Percentiles rank a stretch among this genome's conserved stretches.
Conservation (phyloP, 92 coral and sea anemone genomes). For the Plumapathes pennacea region DNA sequence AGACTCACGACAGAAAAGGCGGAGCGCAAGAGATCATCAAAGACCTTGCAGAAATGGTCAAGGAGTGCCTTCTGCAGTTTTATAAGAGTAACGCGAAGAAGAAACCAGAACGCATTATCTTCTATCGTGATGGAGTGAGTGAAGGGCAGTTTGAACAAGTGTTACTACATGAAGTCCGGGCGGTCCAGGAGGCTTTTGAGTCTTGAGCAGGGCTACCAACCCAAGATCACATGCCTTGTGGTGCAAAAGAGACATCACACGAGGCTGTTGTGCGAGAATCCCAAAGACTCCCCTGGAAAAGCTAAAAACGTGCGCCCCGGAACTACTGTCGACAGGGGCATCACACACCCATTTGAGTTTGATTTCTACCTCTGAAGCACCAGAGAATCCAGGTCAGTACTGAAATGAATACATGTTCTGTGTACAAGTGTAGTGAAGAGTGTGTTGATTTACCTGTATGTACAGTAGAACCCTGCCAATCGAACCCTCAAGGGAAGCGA, state of each 20-base stretch:
- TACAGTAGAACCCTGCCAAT: too few relatives aligned
- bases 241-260: conserved; percentile 97
- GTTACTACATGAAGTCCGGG: conserved; percentile 79
- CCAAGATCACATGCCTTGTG: conserved; percentile 81
- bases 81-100: conserved; percentile 4
- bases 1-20: conserved; percentile 54
- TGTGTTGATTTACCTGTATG: too few relatives aligned
- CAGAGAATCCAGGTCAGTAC: conserved; percentile 85
- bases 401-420: too few relatives aligned
- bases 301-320: conserved; percentile 86
- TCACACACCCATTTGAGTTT: conserved; percentile 91
- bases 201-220: conserved; percentile 79
- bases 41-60: conserved; percentile 69
- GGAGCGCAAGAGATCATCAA: conserved; percentile 79
- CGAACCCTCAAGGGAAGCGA: too few relatives aligned
- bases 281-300: conserved; percentile 65
- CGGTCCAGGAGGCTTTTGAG: conserved; percentile 86
- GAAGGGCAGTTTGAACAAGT: conserved; percentile 97
- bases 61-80: conserved; percentile 52
- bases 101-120: conserved; percentile 57
- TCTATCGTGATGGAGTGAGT: conserved; percentile 78
- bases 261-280: conserved; percentile 66
- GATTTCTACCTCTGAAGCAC: conserved; percentile 93
- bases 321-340: conserved; percentile 89
- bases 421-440: too few relatives aligned